These are phyloP conservation scores for Brachyptera risi DNA, from an alignment of 2,888 invertebrate species.

Conservation along the genomic window DNA sequence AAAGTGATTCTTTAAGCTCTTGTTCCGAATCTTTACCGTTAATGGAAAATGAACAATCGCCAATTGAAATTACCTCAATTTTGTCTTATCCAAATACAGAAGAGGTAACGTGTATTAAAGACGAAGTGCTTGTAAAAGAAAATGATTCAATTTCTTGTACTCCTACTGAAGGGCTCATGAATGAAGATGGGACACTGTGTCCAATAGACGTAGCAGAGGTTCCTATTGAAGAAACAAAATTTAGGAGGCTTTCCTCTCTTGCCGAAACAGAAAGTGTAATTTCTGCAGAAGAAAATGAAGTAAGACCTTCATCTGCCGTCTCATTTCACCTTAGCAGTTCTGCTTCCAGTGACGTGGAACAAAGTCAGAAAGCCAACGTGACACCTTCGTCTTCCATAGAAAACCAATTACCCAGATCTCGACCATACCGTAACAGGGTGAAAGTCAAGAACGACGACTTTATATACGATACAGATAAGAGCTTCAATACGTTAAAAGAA, in stretches of 20 bases:
- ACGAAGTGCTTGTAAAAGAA: too few relatives aligned
- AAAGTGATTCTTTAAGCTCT: not conserved
- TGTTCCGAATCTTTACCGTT: not conserved
- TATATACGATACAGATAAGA: conserved; percentile 1
- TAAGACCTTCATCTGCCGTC: not conserved
- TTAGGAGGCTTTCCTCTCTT: not conserved
- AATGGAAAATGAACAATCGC: not conserved
- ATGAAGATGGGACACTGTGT: not conserved
- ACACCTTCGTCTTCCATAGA: not conserved
- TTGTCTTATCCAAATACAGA: too few relatives aligned
- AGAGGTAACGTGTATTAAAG: too few relatives aligned
- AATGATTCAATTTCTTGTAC: not conserved
- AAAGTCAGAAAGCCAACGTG: not conserved
- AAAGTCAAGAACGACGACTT: not conserved
- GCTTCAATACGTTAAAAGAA: too few relatives aligned
- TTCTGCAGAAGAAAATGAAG: not conserved
- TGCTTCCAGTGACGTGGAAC: not conserved
- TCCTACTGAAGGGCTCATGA: not conserved
- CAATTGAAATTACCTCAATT: not conserved
- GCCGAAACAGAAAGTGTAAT: not conserved
- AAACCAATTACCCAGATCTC: not conserved
- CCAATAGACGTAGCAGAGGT: not conserved
- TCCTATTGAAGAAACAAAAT: too few relatives aligned
- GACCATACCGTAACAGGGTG: not conserved
- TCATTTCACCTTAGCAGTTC: not conserved